phyloP scores from a whole-genome alignment of 2,113 vertebrate genomes.

The Ornithorhynchus anatinus region DNA sequence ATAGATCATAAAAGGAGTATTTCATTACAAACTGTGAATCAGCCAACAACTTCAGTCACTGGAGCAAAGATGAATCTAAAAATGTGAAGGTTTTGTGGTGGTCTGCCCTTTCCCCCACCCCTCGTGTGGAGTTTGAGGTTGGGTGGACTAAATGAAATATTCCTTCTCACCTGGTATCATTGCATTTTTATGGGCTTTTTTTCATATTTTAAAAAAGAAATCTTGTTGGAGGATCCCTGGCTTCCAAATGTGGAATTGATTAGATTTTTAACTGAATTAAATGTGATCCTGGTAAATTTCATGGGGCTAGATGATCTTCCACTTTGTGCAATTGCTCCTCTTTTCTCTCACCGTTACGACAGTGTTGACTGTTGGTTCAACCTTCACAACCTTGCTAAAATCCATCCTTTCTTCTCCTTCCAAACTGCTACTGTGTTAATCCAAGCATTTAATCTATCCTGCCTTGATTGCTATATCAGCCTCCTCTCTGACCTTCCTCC shows the following conservation, averaged over 20 bases:
- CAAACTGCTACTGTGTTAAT: too few relatives aligned
- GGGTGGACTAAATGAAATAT: background rate
- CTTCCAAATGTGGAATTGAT: background rate
- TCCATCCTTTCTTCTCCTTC: too few relatives aligned
- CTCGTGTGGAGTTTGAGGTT: rapidly evolving
- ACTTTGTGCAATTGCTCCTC: background rate
- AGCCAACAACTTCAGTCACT: background rate
- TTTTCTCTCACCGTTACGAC: too few relatives aligned
- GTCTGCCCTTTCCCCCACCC: background rate
- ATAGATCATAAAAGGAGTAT: background rate
- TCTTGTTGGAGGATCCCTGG: background rate
- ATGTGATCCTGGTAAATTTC: background rate
- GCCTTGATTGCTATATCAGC: too few relatives aligned
- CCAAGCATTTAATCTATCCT: too few relatives aligned
- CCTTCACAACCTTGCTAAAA: too few relatives aligned
- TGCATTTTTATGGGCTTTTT: background rate
- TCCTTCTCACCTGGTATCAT: background rate
- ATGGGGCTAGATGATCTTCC: background rate
- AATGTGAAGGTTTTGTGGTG: rapidly evolving
- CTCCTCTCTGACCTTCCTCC: too few relatives aligned
- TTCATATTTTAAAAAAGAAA: background rate
- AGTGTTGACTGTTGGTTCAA: too few relatives aligned
- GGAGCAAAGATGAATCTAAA: background rate
- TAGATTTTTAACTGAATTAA: background rate
- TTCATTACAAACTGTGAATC: background rate